A percentile compares a stretch with the other conserved stretches of the same genome.
These are phyloP conservation scores for Takifugu flavidus DNA, from an alignment of 2,113 vertebrate genomes.

Conservation along the genomic window DNA sequence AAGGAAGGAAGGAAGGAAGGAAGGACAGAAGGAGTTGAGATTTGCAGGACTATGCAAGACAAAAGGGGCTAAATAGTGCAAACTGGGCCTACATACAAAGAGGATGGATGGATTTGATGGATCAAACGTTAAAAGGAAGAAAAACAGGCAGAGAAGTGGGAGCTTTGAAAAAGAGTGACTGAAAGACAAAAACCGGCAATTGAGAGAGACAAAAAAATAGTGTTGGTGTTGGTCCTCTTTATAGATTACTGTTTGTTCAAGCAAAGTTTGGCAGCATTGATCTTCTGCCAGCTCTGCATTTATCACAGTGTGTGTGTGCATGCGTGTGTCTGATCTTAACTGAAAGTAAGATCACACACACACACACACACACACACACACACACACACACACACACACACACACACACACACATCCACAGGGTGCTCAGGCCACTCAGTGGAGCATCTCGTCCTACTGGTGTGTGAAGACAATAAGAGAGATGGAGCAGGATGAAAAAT, in stretches of 20 bases:
- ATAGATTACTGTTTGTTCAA: conserved; percentile 96
- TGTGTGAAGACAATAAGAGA: conserved; percentile 66
- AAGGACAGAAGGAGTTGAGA: no score
- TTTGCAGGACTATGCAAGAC: no score
- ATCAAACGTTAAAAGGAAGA: background rate
- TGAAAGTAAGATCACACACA: conserved; percentile 2
- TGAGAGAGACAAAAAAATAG: conserved; percentile 20
- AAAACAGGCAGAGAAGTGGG: background rate
- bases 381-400: conserved; percentile 15
- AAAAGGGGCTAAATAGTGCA: no score
- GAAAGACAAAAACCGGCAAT: conserved; percentile 7
- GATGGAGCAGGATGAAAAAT: conserved; percentile 57
- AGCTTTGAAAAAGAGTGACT: background rate
- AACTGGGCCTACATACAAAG: no score
- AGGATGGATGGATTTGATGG: background rate
- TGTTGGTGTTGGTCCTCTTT: conserved; percentile 77
- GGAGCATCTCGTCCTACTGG: conserved; percentile 54
- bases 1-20: background rate
- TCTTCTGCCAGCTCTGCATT: conserved; percentile 89
- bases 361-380: conserved; percentile 2
- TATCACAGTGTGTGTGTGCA: conserved; percentile 76
- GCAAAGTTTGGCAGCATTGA: conserved; percentile 97
- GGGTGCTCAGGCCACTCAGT: conserved; percentile 53
- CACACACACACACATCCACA: conserved; percentile 13
- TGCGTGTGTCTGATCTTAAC: conserved; percentile 71